Evolutionary conservation across 23 tunicate species (phyloP).

Genomic region (Halocynthia roretzi): DNA sequence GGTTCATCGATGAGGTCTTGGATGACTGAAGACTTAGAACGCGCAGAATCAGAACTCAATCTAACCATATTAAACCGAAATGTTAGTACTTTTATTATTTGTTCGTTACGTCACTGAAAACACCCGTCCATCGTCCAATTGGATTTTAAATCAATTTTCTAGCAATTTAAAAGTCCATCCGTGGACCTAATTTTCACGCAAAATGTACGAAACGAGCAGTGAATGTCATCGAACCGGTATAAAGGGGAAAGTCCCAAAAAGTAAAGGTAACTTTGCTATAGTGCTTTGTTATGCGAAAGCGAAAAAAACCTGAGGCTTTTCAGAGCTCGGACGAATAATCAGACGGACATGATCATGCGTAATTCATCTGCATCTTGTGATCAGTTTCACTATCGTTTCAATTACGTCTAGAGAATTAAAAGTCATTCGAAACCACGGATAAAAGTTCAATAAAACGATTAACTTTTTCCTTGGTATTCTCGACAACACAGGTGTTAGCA

Average conservation of each 20-base stretch:
- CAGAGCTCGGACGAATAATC: no score
- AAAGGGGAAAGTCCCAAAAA: background rate
- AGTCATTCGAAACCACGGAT: no score
- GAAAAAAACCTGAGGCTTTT: no score
- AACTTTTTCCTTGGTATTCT: no score
- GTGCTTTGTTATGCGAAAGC: no score
- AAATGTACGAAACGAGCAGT: background rate
- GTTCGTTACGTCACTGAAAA: background rate
- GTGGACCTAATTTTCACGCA: background rate
- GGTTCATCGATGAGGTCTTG: background rate
- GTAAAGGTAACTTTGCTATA: no score
- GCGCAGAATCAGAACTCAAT: constrained; percentile 2
- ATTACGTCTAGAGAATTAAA: no score
- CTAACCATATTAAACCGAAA: background rate
- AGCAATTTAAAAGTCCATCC: background rate
- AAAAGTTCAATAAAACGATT: no score
- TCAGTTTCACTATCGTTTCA: no score
- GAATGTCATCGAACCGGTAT: background rate
- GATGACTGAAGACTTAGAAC: background rate
- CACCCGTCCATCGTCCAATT: background rate
- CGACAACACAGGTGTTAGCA: no score
- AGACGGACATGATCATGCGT: no score
- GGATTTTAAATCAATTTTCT: background rate
- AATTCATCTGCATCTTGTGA: no score
- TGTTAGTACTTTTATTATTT: background rate